phyloP scores from a whole-genome alignment of 2,113 vertebrate genomes.

The Ophiodon elongatus region DNA sequence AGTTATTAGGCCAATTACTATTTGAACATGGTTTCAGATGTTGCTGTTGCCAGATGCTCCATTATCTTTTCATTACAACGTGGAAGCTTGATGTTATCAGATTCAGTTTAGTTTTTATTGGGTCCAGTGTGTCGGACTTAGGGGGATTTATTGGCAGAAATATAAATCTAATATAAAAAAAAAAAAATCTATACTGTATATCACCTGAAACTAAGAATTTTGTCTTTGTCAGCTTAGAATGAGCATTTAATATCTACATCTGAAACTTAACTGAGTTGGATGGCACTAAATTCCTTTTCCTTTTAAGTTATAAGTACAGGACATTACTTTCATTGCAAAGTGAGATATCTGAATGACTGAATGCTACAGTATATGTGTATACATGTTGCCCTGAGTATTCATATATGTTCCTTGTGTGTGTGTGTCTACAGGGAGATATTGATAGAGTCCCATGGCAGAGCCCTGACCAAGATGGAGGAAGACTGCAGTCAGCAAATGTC shows the following conservation, averaged over 20 bases:
- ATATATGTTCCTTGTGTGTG: background rate
- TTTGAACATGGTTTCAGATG: conserved; percentile 49
- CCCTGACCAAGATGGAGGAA: conserved; percentile 86
- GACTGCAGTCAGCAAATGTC: conserved; percentile 80
- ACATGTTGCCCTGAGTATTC: background rate
- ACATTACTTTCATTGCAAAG: background rate
- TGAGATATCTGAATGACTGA: background rate
- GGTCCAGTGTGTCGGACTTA: background rate
- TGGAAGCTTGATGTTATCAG: background rate
- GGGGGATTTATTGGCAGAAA: background rate
- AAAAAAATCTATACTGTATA: background rate
- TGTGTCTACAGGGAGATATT: conserved; percentile 83
- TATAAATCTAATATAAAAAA: background rate
- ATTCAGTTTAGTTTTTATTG: background rate
- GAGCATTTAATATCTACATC: background rate
- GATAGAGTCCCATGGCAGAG: conserved; percentile 84
- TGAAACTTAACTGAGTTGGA: background rate
- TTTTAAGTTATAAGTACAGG: background rate
- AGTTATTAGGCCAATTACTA: conserved; percentile 29
- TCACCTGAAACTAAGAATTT: background rate
- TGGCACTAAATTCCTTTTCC: background rate
- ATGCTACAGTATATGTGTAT: background rate
- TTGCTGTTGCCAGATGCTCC: conserved; percentile 33
- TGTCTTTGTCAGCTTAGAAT: background rate
- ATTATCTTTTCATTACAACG: conserved; percentile 10